Evolutionary conservation across 64 coral and sea anemone species (phyloP).

Genomic region (Catalaphyllia jardinei): DNA sequence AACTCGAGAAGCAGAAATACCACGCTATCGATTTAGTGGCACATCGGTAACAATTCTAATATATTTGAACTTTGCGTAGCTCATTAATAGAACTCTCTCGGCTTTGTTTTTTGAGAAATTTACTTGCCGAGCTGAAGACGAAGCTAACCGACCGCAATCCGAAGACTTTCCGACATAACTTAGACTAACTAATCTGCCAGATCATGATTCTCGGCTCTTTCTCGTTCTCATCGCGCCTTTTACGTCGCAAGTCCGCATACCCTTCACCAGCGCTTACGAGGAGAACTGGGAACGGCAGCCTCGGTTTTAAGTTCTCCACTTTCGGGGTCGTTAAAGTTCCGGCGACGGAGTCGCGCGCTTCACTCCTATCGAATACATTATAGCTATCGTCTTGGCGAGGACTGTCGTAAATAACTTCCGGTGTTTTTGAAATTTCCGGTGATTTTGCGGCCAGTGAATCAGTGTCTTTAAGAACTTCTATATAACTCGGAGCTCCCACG

Average conservation of each 20-base stretch:
- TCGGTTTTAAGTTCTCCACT: slow-evolving; percentile 77
- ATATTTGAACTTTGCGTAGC: too few species aligned
- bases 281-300: slow-evolving; percentile 81
- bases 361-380: slow-evolving; percentile 21
- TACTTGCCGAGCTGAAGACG: neutral
- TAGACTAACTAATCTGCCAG: slow-evolving; percentile 78
- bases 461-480: slow-evolving; percentile 20
- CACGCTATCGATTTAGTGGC: too few species aligned
- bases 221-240: slow-evolving; percentile 65
- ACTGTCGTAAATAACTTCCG: slow-evolving; percentile 39
- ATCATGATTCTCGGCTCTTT: slow-evolving; percentile 83
- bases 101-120: neutral
- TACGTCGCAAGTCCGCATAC: slow-evolving; percentile 82
- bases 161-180: neutral
- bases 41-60: too few species aligned
- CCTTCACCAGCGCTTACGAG: slow-evolving; percentile 93
- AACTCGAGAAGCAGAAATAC: too few species aligned
- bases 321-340: slow-evolving; percentile 19
- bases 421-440: neutral
- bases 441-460: slow-evolving; percentile 10
- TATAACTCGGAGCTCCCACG: neutral
- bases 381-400: slow-evolving; percentile 38
- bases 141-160: too few species aligned
- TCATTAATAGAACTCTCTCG: neutral
- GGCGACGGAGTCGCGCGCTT: neutral